phyloP scores from a whole-genome alignment of 2,888 invertebrate species.

The Volucella bombylans region DNA sequence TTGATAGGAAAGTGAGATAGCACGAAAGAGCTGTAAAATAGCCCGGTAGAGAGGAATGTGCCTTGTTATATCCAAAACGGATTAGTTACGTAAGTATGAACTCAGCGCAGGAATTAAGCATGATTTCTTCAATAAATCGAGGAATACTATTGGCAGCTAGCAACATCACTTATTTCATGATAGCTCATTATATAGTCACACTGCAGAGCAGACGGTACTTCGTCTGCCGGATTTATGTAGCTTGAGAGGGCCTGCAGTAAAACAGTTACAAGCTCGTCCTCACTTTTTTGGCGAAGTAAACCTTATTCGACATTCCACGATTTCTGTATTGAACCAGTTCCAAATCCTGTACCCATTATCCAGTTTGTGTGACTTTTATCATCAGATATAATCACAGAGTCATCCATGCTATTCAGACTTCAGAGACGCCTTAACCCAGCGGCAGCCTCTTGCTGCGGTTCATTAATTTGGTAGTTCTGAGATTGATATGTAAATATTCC shows the following conservation, averaged over 20 bases:
- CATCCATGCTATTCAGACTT: slow-evolving; percentile 80
- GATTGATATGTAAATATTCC: slow-evolving; percentile 94
- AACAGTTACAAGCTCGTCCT: slow-evolving; percentile 96
- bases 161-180: slow-evolving; percentile 81
- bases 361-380: slow-evolving; percentile 92
- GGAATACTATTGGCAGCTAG: slow-evolving; percentile 87
- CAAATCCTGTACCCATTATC: slow-evolving; percentile 98
- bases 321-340: slow-evolving; percentile 96
- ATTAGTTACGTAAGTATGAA: slow-evolving; percentile 96
- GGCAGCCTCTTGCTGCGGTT: slow-evolving; percentile 76
- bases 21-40: slow-evolving; percentile 91
- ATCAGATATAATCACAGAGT: slow-evolving; percentile 84
- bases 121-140: slow-evolving; percentile 90
- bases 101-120: slow-evolving; percentile 93
- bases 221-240: slow-evolving; percentile 90
- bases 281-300: slow-evolving; percentile 92
- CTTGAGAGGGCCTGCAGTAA: slow-evolving; percentile 91
- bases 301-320: slow-evolving; percentile 99
- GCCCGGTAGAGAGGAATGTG: slow-evolving; percentile 96
- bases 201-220: slow-evolving; percentile 82
- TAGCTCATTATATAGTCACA: slow-evolving; percentile 80
- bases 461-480: slow-evolving; percentile 83
- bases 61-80: slow-evolving; percentile 98
- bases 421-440: slow-evolving; percentile 75
- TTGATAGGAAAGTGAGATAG: slow-evolving; percentile 86